These are phyloP conservation scores for Drosophila rubida DNA, from an alignment of 2,888 invertebrate genomes.

Conservation along the genomic window DNA sequence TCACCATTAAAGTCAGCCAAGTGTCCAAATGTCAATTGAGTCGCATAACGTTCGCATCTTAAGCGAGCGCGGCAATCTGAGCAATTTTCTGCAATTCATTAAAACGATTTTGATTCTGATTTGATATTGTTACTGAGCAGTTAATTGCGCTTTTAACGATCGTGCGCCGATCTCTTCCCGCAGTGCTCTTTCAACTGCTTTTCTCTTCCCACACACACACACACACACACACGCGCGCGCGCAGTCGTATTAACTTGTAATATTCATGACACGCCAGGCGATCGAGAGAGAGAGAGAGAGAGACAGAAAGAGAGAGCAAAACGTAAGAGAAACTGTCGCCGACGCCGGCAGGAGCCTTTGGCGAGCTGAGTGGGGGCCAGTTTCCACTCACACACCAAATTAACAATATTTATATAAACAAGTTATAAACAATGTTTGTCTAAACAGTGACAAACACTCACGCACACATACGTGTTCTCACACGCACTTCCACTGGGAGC, in stretches of 20 bases:
- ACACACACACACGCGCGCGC: conserved; percentile 7
- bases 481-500: conserved; percentile 51
- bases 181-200: conserved; percentile 19
- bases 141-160: conserved; percentile 74
- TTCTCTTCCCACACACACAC: conserved; percentile 28
- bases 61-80: conserved; percentile 61
- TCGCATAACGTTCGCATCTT: conserved; percentile 52
- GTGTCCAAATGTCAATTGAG: conserved; percentile 54
- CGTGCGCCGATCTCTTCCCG: conserved; percentile 28
- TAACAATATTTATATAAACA: conserved; percentile 80
- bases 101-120: conserved; percentile 74
- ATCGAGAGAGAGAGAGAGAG: conserved; percentile 10
- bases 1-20: conserved; percentile 22
- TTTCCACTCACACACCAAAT: conserved; percentile 59
- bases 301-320: conserved; percentile 10
- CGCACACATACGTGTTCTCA: conserved; percentile 32
- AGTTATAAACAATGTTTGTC: conserved; percentile 78
- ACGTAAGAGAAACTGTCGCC: conserved; percentile 30
- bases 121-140: conserved; percentile 67
- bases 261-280: conserved; percentile 58
- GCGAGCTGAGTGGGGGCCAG: conserved; percentile 33
- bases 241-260: conserved; percentile 55
- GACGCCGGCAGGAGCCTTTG: conserved; percentile 32
- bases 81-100: conserved; percentile 76
- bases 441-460: conserved; percentile 76